Percentiles rank a stretch among this genome's conserved stretches.
phyloP scores from a whole-genome alignment of 1,140 invertebrate species.

The Polyergus mexicanus region DNA sequence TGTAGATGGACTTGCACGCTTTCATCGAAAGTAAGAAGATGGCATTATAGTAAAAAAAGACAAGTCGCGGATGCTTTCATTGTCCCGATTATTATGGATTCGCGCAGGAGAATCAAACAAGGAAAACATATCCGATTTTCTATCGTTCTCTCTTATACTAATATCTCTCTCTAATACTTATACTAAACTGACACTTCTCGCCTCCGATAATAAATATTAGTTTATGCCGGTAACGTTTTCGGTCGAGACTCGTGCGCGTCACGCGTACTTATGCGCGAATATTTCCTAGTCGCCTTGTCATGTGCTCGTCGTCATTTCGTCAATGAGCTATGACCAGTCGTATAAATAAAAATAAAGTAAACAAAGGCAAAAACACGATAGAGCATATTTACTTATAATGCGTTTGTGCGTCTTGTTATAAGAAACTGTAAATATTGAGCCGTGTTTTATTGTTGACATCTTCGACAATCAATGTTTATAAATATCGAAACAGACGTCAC shows the following conservation, averaged over 20 bases:
- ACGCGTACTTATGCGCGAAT: neutral
- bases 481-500: neutral
- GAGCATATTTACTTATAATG: neutral
- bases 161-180: too few species aligned
- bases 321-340: neutral
- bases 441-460: neutral
- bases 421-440: neutral
- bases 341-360: conserved; percentile 37
- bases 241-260: neutral
- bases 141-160: too few species aligned
- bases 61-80: too few species aligned
- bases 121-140: too few species aligned
- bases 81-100: too few species aligned
- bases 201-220: too few species aligned
- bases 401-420: neutral
- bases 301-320: neutral
- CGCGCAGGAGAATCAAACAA: too few species aligned
- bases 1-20: too few species aligned
- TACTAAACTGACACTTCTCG: too few species aligned
- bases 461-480: neutral
- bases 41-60: too few species aligned
- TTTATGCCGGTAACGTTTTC: neutral
- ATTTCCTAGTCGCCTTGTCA: neutral
- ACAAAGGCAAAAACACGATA: neutral
- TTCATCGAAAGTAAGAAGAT: too few species aligned